Conservation (phyloP, 2,797 vertebrate genomes). For the Zenarchopterus dispar region DNA sequence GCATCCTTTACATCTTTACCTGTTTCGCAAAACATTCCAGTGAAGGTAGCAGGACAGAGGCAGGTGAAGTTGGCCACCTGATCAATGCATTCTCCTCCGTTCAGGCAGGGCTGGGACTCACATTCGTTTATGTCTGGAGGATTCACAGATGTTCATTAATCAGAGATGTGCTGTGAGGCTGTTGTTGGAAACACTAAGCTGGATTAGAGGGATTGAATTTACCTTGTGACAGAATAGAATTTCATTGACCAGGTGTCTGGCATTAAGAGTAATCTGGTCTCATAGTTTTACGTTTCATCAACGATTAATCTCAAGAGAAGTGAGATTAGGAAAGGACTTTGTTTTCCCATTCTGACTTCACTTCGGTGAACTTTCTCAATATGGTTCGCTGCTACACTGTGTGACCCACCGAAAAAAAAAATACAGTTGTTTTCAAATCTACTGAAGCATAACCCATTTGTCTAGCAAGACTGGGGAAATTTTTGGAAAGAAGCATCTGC, state of each 20-base stretch:
- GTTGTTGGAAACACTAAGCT: constrained; percentile 34
- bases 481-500: constrained; percentile 63
- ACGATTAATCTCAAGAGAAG: constrained; percentile 46
- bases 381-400: constrained; percentile 33
- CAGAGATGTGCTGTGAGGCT: constrained; percentile 18
- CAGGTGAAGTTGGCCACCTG: constrained; percentile 87
- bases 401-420: constrained; percentile 32
- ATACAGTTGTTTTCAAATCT: constrained; percentile 51
- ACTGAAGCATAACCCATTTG: constrained; percentile 47
- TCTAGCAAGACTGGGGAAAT: constrained; percentile 49
- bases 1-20: constrained; percentile 70
- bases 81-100: constrained; percentile 87
- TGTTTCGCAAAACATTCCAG: constrained; percentile 89
- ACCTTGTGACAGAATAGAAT: constrained; percentile 54
- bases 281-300: constrained; percentile 71
- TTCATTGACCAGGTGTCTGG: constrained; percentile 76
- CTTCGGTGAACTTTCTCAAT: constrained; percentile 38
- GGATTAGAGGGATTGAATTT: constrained; percentile 50
- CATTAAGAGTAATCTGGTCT: constrained; percentile 73
- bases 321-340: constrained; percentile 45
- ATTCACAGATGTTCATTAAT: constrained; percentile 31
- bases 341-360: constrained; percentile 15
- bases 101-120: constrained; percentile 88
- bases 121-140: constrained; percentile 89
- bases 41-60: constrained; percentile 83